Percentiles rank a stretch among this genome's conserved stretches.
Conservation (phyloP, 2,797 vertebrate genomes). For the Vipera ursinii region DNA sequence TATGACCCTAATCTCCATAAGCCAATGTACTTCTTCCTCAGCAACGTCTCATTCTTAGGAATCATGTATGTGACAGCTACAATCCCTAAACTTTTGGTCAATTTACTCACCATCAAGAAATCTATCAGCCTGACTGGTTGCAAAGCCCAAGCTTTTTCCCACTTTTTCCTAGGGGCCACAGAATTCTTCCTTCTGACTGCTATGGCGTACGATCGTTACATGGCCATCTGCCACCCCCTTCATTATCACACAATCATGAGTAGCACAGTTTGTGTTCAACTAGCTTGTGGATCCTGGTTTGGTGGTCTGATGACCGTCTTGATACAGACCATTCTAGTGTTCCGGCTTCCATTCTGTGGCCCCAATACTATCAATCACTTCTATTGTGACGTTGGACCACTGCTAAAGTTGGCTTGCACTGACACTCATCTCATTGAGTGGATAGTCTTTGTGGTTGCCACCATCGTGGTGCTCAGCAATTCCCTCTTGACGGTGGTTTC, state of each 20-base stretch:
- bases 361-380: not conserved
- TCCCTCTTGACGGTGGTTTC: constrained; percentile 7
- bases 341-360: constrained; percentile 6
- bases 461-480: not conserved
- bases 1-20: constrained; percentile 48
- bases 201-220: constrained; percentile 56
- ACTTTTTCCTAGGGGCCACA: constrained; percentile 49
- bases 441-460: not conserved
- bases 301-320: constrained; percentile 50
- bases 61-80: constrained; percentile 51
- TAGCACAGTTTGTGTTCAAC: constrained; percentile 34
- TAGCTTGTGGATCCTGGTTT: constrained; percentile 49
- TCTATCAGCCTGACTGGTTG: constrained; percentile 46
- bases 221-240: constrained; percentile 58
- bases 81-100: constrained; percentile 54
- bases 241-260: constrained; percentile 53
- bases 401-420: not conserved
- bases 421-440: constrained; percentile 1
- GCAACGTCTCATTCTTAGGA: constrained; percentile 58
- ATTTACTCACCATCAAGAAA: constrained; percentile 42
- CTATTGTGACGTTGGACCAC: not conserved
- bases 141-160: constrained; percentile 49
- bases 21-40: constrained; percentile 62
- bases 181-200: constrained; percentile 55
- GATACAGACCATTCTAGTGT: not conserved